Conservation (phyloP, 1,140 invertebrate genomes). For the Drosophila sproati region DNA sequence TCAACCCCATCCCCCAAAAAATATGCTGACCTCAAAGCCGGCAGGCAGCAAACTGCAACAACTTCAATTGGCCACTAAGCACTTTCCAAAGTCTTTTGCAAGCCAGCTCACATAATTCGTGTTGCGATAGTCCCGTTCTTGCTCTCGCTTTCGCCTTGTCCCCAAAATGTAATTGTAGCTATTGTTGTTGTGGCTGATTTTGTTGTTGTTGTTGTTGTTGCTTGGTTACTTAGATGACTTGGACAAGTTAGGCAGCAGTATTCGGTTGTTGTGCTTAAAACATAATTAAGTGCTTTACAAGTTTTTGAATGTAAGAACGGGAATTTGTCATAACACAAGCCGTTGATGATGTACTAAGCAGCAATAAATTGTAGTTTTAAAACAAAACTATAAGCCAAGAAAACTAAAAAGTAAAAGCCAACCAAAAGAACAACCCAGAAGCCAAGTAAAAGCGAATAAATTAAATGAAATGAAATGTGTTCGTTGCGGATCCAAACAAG, state of each 20-base stretch:
- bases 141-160: slow-evolving; percentile 51
- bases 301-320: slow-evolving; percentile 63
- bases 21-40: slow-evolving; percentile 12
- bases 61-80: slow-evolving; percentile 76
- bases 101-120: slow-evolving; percentile 74
- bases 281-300: slow-evolving; percentile 80
- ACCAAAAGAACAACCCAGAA: slow-evolving; percentile 61
- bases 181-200: slow-evolving; percentile 7
- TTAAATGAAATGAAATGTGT: slow-evolving; percentile 62
- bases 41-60: slow-evolving; percentile 34
- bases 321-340: slow-evolving; percentile 68
- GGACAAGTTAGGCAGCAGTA: slow-evolving; percentile 47
- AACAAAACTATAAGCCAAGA: slow-evolving; percentile 62
- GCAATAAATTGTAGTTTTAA: slow-evolving; percentile 82
- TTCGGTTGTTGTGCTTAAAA: slow-evolving; percentile 62
- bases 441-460: slow-evolving; percentile 52
- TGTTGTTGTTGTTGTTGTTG: slow-evolving; percentile 30
- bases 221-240: slow-evolving; percentile 8
- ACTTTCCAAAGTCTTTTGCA: slow-evolving; percentile 79
- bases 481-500: slow-evolving; percentile 26
- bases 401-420: slow-evolving; percentile 30
- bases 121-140: slow-evolving; percentile 72
- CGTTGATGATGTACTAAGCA: slow-evolving; percentile 74
- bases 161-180: slow-evolving; percentile 23
- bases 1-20: not conserved